A percentile compares a stretch with the other conserved stretches of the same genome.
Evolutionary conservation across 1,140 invertebrate species (phyloP).

Genomic region (Mylabris phalerata): DNA sequence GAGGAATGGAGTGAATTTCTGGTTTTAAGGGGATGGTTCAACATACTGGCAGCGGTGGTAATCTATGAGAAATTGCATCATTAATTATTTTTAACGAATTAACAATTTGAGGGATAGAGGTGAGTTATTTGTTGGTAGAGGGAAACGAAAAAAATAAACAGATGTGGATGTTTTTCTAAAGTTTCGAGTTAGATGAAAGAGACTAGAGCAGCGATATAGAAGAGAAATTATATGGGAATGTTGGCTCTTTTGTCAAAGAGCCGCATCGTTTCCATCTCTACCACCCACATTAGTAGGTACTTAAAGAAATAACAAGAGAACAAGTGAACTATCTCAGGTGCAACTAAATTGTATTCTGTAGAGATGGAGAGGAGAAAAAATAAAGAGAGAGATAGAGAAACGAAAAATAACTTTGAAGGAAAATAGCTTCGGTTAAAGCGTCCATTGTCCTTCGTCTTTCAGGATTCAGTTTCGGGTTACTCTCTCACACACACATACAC

Average conservation of each 20-base stretch:
- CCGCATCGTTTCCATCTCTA: slow-evolving; percentile 3
- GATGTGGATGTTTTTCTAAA: not conserved
- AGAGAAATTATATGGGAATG: not conserved
- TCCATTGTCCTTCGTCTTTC: slow-evolving; percentile 19
- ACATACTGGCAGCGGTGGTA: slow-evolving; percentile 10
- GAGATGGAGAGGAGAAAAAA: not conserved
- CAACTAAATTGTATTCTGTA: slow-evolving; percentile 19
- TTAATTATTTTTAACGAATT: slow-evolving; percentile 26
- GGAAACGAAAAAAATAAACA: no score
- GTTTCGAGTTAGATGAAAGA: not conserved
- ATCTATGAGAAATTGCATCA: slow-evolving; percentile 21
- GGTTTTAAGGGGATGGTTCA: slow-evolving; percentile 1
- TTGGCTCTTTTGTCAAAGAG: not conserved
- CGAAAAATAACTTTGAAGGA: slow-evolving; percentile 20
- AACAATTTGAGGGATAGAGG: not conserved
- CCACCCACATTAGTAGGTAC: slow-evolving; percentile 15
- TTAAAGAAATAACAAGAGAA: slow-evolving; percentile 15
- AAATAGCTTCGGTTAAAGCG: slow-evolving; percentile 20
- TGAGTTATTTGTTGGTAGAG: no score
- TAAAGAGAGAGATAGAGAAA: no score
- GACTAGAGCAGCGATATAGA: not conserved
- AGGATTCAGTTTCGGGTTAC: slow-evolving; percentile 29
- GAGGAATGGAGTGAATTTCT: not conserved
- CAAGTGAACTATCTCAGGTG: slow-evolving; percentile 30
- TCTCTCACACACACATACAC: slow-evolving; percentile 6